Base-by-base conservation (phyloP, 2,888 invertebrate species). In the Mythimna albipuncta region DNA sequence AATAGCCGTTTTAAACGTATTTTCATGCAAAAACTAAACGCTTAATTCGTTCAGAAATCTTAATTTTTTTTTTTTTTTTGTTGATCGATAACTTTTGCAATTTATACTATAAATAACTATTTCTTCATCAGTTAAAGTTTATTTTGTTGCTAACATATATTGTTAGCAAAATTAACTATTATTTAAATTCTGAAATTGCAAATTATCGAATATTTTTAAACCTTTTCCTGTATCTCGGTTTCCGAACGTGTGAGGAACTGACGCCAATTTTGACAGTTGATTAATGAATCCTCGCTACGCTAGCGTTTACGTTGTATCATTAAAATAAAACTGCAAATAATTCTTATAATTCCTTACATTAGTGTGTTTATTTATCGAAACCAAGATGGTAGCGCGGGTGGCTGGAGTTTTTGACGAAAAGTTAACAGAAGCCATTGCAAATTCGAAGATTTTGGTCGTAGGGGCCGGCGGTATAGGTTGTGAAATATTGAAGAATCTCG, bases 401-500 rank as follows among this genome's bases (percentile, higher is more conserved):
- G 96, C 97, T 83, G 97, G 97, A 79, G 97, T 98, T 87, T 97
- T 98, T 71, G 96, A 97, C 73, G 95, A 97, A 77, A 96, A 97
- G 88, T 92, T 98, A 79, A 97, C 97, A 79, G 97, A 97, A 87
- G 96, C 97, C 64, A 97, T 98, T 77, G 96, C 97, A 38, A 96
- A 97, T 83, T 97, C 98, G 16, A 98, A 98, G 95, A 95, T 99
- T 65, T 96, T 99, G 78, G 98, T 99, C 21, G 98, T 99, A 41
- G 99, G 99, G 69, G 99, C 99, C 88, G 99, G 99, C 82, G 99
- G 99, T 74, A 99, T 99, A 89, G 99, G 99, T 81, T 99, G 99
- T 96, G 99, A 99, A 96, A 97, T 99, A 85, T 96, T 99, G 55
- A 99, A 99, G 94, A 99, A 99, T 96, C 97, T 99, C 82, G 99